These are phyloP conservation scores for Brachyistius frenatus DNA, from an alignment of 2,113 vertebrate genomes.

Conservation along the genomic window DNA sequence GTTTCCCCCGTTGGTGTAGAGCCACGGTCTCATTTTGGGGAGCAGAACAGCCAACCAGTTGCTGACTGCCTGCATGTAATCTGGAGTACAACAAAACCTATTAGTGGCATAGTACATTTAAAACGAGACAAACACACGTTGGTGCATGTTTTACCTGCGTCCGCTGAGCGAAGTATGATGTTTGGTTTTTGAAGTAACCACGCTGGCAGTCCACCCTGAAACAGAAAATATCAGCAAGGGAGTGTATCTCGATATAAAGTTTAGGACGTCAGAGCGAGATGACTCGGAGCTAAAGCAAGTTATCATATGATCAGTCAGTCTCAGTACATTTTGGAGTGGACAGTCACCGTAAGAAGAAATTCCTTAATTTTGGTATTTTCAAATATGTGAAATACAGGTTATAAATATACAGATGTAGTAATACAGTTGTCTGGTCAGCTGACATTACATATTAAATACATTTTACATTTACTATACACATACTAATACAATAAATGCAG, in stretches of 20 bases:
- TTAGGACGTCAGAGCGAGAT: too few species aligned
- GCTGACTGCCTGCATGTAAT: constrained; percentile 90
- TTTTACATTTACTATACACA: too few species aligned
- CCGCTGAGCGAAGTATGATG: constrained; percentile 89
- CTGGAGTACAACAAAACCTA: constrained; percentile 74
- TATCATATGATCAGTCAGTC: not conserved
- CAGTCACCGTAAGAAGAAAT: not conserved
- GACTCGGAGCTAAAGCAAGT: too few species aligned
- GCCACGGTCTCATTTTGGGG: constrained; percentile 89
- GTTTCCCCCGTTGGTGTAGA: constrained; percentile 93
- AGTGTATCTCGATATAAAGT: not conserved
- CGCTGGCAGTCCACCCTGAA: constrained; percentile 93
- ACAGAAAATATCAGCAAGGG: not conserved
- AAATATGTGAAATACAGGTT: not conserved
- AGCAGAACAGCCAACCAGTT: constrained; percentile 92
- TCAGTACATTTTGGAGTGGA: not conserved
- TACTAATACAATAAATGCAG: too few species aligned
- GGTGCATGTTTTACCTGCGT: constrained; percentile 84
- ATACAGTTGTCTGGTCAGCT: too few species aligned
- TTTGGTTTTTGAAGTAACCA: constrained; percentile 92
- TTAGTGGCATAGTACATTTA: not conserved
- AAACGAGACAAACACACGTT: not conserved
- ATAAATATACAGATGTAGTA: not conserved
- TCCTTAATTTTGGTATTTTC: not conserved
- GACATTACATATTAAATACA: too few species aligned